A percentile compares a stretch with the other conserved stretches of the same genome.
These are phyloP conservation scores for Laodelphax striatellus DNA, from an alignment of 1,140 invertebrate genomes.

Conservation along the genomic window DNA sequence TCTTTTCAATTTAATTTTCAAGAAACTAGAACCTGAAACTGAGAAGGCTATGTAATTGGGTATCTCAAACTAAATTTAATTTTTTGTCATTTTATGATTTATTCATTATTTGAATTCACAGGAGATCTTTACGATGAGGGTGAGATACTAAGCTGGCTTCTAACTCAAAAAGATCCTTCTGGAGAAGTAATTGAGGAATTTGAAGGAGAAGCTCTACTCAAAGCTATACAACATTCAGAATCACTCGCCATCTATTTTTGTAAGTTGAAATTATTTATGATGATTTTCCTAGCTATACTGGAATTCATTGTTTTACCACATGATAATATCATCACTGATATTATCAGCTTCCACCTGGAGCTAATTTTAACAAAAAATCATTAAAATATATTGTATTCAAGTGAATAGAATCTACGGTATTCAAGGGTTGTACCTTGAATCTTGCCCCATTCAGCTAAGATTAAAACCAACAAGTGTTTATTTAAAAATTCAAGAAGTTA, in stretches of 20 bases:
- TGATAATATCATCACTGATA: no score
- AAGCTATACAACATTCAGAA: slow-evolving; percentile 68
- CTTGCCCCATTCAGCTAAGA: no score
- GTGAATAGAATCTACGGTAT: no score
- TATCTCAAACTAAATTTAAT: background rate
- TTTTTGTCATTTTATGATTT: background rate
- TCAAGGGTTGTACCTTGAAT: no score
- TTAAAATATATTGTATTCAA: no score
- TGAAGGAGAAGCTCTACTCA: slow-evolving; percentile 68
- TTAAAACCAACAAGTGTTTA: no score
- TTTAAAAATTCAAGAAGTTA: no score
- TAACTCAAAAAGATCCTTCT: slow-evolving; percentile 81
- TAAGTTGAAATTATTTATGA: slow-evolving; percentile 40
- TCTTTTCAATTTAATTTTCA: background rate
- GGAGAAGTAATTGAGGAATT: slow-evolving; percentile 83
- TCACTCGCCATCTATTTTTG: slow-evolving; percentile 86
- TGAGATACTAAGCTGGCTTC: slow-evolving; percentile 75
- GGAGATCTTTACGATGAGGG: slow-evolving; percentile 84
- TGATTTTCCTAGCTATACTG: background rate
- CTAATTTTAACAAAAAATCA: no score
- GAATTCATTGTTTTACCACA: no score
- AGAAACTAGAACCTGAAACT: background rate
- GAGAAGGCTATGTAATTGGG: no score
- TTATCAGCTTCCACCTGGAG: no score
- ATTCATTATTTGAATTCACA: slow-evolving; percentile 27